These are phyloP conservation scores for Rhea pennata DNA, from an alignment of 2,113 vertebrate species.

Conservation along the genomic window DNA sequence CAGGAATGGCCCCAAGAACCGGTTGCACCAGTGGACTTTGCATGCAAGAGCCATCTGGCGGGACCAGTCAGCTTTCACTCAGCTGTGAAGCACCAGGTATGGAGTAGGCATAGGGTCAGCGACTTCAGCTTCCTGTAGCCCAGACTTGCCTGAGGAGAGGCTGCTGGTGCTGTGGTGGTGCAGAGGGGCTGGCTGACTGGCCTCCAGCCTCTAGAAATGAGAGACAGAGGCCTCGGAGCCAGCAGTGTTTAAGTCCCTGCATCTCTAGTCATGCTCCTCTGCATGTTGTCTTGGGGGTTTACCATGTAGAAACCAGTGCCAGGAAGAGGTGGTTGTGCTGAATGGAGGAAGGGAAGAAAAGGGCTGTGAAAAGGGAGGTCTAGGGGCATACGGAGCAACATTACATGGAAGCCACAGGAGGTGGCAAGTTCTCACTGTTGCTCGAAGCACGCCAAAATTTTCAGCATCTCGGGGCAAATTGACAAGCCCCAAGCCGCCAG, in stretches of 20 bases:
- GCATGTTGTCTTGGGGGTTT: not conserved
- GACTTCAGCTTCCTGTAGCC: not conserved
- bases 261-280: not conserved
- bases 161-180: not conserved
- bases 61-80: not conserved
- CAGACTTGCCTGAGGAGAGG: not conserved
- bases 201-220: not conserved
- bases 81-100: not conserved
- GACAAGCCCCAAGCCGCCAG: fast-evolving
- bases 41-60: not conserved
- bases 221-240: not conserved
- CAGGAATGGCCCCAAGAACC: not conserved
- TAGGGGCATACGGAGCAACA: not conserved
- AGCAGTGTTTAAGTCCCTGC: not conserved
- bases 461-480: not conserved
- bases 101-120: fast-evolving
- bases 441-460: not conserved
- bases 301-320: not conserved
- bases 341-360: not conserved
- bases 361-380: not conserved
- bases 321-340: not conserved
- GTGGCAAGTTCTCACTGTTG: not conserved
- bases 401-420: not conserved
- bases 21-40: not conserved
- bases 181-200: fast-evolving